Base-by-base conservation (phyloP, 1,140 invertebrate species). In the Drosophila kikkawai region DNA sequence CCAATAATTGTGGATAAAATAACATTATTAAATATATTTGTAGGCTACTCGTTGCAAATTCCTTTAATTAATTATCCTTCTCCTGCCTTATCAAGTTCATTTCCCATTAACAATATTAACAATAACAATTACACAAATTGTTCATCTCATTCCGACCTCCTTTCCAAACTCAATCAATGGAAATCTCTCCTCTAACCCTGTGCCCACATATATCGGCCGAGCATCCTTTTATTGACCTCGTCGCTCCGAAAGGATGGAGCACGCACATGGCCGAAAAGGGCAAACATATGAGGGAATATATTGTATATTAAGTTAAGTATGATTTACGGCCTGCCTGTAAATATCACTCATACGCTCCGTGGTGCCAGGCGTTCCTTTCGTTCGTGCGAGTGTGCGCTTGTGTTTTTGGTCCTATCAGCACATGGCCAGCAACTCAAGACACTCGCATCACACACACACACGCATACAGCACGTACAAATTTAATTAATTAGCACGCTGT, bases 401-500 rank as follows among this genome's bases (percentile, higher is more conserved):
- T 63, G 57, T 29, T 47, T 45, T 75, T 64, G 41, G 55, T 53
- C 75, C 75, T 78, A 78, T 78, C 75, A 78, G 75, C 75, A 77
- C 75, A 78, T 78, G 80, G 64, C 65, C 65, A 77, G 58, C 63
- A 45, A 70, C 71, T 78, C 76, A 82, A 69, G 75, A 71, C 65
- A 68, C 15, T 50, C 39, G 61, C 60, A 82, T 58, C 80, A 48
- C 55, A 61, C 32, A 34, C 17, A 51, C 19, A 68, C 51, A 63
- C 58, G 75, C 51, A 69, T 69, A 78, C 56, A 64, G 66, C 84
- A 88, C 84, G 84, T 88, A 88, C 85, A 88, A 88, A 88, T 88
- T 88, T 88, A 88, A 88, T 88, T 88, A 88, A 88, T 90, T 90
- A 88, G 85, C 84, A 90, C 81, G 86, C 80, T 88, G 84, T 90